Conservation (phyloP, 2,888 invertebrate genomes). For the Leucoptera coffeella region DNA sequence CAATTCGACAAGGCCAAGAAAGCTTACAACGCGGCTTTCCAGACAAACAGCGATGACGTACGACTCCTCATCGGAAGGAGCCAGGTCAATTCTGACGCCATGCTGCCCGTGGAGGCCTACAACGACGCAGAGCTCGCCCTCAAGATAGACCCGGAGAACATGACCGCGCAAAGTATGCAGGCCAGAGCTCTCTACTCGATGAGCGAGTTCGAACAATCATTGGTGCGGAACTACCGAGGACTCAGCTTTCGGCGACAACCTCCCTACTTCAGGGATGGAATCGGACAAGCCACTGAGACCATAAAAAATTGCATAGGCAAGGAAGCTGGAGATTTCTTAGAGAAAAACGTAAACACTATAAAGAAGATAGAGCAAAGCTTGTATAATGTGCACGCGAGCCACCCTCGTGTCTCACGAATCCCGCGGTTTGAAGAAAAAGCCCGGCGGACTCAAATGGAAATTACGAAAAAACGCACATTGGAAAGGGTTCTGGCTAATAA, state of each 20-base stretch:
- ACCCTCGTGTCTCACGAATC: conserved; percentile 24
- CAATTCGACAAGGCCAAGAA: conserved; percentile 38
- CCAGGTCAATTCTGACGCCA: conserved; percentile 35
- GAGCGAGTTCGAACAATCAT: conserved; percentile 38
- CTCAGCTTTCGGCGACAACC: conserved; percentile 24
- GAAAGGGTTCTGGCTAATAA: conserved; percentile 40
- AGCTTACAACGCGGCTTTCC: conserved; percentile 34
- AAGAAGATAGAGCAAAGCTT: conserved; percentile 22
- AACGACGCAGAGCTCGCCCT: conserved; percentile 36
- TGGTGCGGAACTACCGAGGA: conserved; percentile 36
- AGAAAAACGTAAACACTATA: conserved; percentile 34
- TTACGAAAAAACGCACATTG: conserved; percentile 25
- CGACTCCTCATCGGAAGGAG: conserved; percentile 31
- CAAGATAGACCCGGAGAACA: conserved; percentile 28
- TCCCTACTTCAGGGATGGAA: conserved; percentile 37
- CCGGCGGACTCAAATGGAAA: conserved; percentile 37
- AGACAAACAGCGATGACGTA: conserved; percentile 23
- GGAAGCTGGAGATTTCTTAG: conserved; percentile 35
- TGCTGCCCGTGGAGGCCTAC: conserved; percentile 32
- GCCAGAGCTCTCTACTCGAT: conserved; percentile 38
- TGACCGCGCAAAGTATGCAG: conserved; percentile 39
- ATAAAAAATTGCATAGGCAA: conserved; percentile 40
- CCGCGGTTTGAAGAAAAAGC: conserved; percentile 19
- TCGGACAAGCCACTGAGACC: conserved; percentile 36
- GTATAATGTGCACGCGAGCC: conserved; percentile 15